Evolutionary conservation across 2,888 invertebrate species (phyloP), one percentile per base, ranked within the genome.

Genomic region (Loripinus fragilis): DNA sequence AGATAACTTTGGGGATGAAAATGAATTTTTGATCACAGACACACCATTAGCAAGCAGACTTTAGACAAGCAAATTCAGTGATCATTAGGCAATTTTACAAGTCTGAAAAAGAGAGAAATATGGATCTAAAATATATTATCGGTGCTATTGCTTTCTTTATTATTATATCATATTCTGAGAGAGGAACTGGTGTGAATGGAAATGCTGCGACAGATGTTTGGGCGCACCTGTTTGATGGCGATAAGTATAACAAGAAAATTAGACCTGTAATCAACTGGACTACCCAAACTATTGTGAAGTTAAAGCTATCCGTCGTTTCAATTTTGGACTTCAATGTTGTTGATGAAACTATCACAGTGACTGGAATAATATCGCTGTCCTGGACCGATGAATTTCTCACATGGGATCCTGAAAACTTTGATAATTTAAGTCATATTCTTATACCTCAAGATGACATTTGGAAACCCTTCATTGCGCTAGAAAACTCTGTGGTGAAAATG

Each of bases 301-400:
- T 82, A 15, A 66, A 78, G 20, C n/a, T 80, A 7, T 52, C 70
- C 17, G 30, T 82, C 10, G 71, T 82, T 50, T 76, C 78, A 2
- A 66, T 85, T 23, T 68, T 80, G 15, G 81, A 85, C 15, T 82
- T 85, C 66, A 55, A 82, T 41, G 85, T 82, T 64, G 82, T 85
- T 0, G 69, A 82, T 41, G 75, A 82, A 60, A 80, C 81, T 2
- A 67, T 85, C 10, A n/a, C 65, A n/a, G 33, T 77, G 2, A 71
- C 78, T 12, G 71, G 64, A 15, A 80, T 80, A 52, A 48, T 85
- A n/a, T 41, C 28, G n/a, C 45, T 82, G 17, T 23, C 20, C 0
- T 85, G 85, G 85, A 28, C 20, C 0, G 85, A 85, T 35, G 81
- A 73, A 15, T 73, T 71, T 28, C 65, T 81, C 2, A 67, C 42